phyloP scores from a whole-genome alignment of 2,113 vertebrate genomes.

The Clarias batrachus region DNA sequence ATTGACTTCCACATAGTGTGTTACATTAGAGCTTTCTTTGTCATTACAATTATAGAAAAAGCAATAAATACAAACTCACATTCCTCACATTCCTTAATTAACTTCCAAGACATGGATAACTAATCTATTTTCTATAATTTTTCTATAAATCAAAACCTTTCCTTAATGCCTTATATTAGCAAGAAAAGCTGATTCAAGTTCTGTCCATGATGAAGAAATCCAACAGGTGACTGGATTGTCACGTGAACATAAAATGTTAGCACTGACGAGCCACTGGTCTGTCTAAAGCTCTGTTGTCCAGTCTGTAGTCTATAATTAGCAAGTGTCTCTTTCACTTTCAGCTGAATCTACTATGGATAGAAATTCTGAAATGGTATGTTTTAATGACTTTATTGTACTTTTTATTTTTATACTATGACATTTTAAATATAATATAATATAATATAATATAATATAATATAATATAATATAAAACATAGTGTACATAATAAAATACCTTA shows the following conservation, averaged over 20 bases:
- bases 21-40: background rate
- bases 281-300: background rate
- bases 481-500: background rate
- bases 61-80: background rate
- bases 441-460: background rate
- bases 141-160: no score
- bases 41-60: background rate
- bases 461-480: background rate
- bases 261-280: background rate
- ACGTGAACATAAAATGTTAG: constrained; percentile 19
- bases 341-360: background rate
- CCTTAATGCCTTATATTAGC: background rate
- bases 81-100: background rate
- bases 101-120: background rate
- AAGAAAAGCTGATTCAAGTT: background rate
- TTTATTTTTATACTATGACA: background rate
- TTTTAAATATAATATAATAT: background rate
- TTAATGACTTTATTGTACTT: background rate
- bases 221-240: constrained; percentile 36
- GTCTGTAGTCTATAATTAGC: constrained; percentile 28
- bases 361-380: background rate
- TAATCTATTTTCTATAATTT: background rate
- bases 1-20: background rate
- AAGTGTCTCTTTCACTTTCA: background rate
- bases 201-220: background rate